A percentile compares a stretch with the other conserved stretches of the same genome.
Evolutionary conservation across 2,113 vertebrate species (phyloP).

Genomic region (Pseudopipra pipra): DNA sequence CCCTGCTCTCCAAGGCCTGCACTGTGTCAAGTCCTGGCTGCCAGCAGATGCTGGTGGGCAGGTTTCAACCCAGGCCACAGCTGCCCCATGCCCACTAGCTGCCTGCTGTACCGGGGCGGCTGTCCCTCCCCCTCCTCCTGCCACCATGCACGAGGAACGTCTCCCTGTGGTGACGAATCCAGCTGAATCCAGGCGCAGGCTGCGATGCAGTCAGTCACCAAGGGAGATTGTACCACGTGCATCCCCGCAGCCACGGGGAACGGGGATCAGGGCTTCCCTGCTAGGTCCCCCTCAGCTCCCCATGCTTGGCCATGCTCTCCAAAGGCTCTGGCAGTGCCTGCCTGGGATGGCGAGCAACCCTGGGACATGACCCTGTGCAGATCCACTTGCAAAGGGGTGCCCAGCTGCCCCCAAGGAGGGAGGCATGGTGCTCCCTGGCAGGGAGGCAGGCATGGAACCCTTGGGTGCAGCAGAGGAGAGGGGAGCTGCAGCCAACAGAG

Average conservation of each 20-base stretch:
- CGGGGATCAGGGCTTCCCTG: neutral
- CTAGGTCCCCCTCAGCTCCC: neutral
- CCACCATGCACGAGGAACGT: conserved; percentile 10
- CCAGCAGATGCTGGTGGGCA: neutral
- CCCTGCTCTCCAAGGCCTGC: neutral
- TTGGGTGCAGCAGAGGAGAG: neutral
- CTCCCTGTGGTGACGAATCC: conserved; percentile 55
- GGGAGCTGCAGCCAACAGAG: neutral
- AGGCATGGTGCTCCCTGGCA: fast-evolving
- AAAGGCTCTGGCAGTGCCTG: neutral
- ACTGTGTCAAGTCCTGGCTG: neutral
- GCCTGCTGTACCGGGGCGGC: neutral
- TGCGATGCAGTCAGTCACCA: conserved; percentile 62
- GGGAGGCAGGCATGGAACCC: neutral
- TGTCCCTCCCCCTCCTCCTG: conserved; percentile 32
- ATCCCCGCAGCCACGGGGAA: neutral
- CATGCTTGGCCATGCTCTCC: neutral
- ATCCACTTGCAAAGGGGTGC: neutral
- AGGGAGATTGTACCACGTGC: conserved; percentile 68
- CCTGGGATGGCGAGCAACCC: neutral
- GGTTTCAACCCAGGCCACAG: neutral
- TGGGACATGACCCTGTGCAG: neutral
- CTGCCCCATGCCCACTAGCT: neutral
- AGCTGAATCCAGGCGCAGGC: conserved; percentile 52
- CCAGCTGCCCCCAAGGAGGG: neutral